phyloP scores from a whole-genome alignment of 2,888 invertebrate species.

The Acleris cristana region DNA sequence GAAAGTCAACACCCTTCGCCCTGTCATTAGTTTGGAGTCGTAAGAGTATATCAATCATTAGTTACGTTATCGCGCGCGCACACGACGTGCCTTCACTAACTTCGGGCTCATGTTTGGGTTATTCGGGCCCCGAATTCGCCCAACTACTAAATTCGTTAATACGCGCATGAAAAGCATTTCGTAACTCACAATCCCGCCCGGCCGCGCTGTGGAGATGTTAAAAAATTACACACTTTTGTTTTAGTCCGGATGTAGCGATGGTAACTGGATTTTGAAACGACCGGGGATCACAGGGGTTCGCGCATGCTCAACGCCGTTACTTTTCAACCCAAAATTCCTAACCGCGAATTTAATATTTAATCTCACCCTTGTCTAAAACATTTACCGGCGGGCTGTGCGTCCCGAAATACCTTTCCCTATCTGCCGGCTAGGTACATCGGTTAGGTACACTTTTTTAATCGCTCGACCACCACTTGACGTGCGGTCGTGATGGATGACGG shows the following conservation, averaged over 20 bases:
- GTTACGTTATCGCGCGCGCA: slow-evolving; percentile 71
- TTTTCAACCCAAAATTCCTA: slow-evolving; percentile 80
- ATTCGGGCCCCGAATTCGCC: slow-evolving; percentile 48
- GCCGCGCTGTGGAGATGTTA: slow-evolving; percentile 55
- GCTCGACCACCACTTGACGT: slow-evolving; percentile 77
- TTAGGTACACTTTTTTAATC: slow-evolving; percentile 79
- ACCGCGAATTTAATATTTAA: slow-evolving; percentile 83
- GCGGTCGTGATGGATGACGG: slow-evolving; percentile 77
- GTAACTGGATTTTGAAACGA: slow-evolving; percentile 67
- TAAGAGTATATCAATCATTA: slow-evolving; percentile 81
- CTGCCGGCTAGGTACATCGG: slow-evolving; percentile 58
- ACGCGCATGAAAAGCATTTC: slow-evolving; percentile 47
- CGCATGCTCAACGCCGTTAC: slow-evolving; percentile 68
- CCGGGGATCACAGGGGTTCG: slow-evolving; percentile 59
- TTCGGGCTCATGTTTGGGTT: slow-evolving; percentile 65
- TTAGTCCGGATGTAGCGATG: slow-evolving; percentile 66
- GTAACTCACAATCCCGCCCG: slow-evolving; percentile 42
- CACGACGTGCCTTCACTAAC: slow-evolving; percentile 68
- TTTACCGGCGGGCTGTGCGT: slow-evolving; percentile 71
- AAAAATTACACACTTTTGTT: slow-evolving; percentile 72
- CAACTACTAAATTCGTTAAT: slow-evolving; percentile 55
- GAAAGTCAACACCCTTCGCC: slow-evolving; percentile 79
- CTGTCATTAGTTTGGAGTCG: slow-evolving; percentile 80
- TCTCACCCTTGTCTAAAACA: slow-evolving; percentile 82
- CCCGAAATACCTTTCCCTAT: slow-evolving; percentile 72